A percentile compares a stretch with the other conserved stretches of the same genome.
These are phyloP conservation scores for Epizoanthus stellaris DNA, from an alignment of 92 coral and sea anemone genomes.

Conservation along the genomic window DNA sequence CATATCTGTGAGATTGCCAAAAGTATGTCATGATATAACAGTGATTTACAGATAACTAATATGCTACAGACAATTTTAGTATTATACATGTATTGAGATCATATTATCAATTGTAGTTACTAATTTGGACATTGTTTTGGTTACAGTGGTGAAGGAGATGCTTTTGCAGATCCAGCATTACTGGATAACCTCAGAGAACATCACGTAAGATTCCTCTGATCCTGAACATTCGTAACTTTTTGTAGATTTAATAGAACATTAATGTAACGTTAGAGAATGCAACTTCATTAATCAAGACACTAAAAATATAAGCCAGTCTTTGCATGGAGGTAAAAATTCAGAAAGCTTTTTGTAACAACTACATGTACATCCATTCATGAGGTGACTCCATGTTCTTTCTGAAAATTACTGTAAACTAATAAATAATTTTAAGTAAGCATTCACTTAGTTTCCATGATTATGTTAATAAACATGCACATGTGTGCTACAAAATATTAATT, in stretches of 20 bases:
- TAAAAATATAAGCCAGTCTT: too few species aligned
- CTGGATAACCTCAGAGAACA: constrained; percentile 97
- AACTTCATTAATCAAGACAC: too few species aligned
- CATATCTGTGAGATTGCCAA: not conserved
- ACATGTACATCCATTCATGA: not conserved
- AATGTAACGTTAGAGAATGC: not conserved
- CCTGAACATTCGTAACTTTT: not conserved
- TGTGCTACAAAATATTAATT: too few species aligned
- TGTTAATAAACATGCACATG: too few species aligned
- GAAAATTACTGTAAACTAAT: too few species aligned
- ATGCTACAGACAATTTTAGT: not conserved
- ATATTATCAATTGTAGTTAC: not conserved
- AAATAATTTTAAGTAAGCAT: too few species aligned
- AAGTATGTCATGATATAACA: not conserved
- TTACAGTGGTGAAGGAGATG: constrained; percentile 80
- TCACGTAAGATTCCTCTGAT: constrained; percentile 72
- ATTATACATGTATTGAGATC: too few species aligned
- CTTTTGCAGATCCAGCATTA: constrained; percentile 84
- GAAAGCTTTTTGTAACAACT: not conserved
- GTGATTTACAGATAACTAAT: not conserved
- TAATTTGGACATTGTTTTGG: constrained; percentile 3
- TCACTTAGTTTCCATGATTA: too few species aligned
- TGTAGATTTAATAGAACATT: not conserved
- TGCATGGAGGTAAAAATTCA: not conserved
- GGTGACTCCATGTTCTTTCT: not conserved